These are phyloP conservation scores for Phaedon cochleariae DNA, from an alignment of 2,888 invertebrate genomes.

Conservation along the genomic window DNA sequence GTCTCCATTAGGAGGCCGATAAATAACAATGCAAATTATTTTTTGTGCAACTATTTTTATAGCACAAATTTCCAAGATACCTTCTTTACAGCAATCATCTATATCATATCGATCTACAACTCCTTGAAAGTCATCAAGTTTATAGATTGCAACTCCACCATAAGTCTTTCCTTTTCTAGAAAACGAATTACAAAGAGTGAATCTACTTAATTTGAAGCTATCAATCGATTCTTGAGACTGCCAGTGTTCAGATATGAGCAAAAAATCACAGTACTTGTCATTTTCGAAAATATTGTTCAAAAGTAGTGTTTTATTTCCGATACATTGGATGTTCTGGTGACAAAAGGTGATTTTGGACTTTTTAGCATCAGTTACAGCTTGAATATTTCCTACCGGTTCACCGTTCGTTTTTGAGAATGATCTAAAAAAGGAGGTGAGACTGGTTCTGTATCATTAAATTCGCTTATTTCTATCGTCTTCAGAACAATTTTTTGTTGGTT, in stretches of 20 bases:
- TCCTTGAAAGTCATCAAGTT: background rate
- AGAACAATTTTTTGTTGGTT: no score
- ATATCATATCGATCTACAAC: background rate
- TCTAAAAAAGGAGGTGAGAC: background rate
- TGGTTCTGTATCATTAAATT: background rate
- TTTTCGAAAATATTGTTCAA: background rate
- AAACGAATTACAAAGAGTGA: background rate
- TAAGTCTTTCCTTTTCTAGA: background rate
- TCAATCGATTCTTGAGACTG: background rate
- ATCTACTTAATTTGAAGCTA: background rate
- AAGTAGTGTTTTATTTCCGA: background rate
- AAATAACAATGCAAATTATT: constrained; percentile 1
- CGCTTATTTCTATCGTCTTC: no score
- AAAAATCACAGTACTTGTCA: background rate
- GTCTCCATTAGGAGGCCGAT: background rate
- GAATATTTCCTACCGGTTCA: background rate
- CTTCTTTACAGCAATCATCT: background rate
- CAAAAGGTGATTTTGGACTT: background rate
- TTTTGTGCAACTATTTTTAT: background rate
- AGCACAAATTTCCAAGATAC: background rate
- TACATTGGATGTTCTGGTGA: constrained; percentile 1
- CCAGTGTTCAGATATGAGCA: constrained; percentile 2
- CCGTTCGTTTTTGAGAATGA: background rate
- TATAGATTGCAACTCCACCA: background rate
- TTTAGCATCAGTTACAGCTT: background rate